A percentile compares a stretch with the other conserved stretches of the same genome.
These are phyloP conservation scores for Caenorhabditis sp. DNA, from an alignment of 2,888 invertebrate species.

Conservation along the genomic window DNA sequence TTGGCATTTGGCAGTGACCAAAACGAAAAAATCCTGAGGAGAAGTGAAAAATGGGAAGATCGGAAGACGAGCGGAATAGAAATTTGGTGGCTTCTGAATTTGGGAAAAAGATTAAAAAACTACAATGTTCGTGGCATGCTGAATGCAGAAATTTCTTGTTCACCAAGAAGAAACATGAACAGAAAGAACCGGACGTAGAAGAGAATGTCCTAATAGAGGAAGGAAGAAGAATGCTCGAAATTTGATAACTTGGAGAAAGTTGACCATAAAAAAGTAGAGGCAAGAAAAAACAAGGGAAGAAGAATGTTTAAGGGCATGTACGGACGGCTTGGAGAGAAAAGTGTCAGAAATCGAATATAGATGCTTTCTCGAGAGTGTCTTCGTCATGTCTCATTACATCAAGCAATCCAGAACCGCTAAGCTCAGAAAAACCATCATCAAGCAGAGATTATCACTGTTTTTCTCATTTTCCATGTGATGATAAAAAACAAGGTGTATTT, in stretches of 20 bases:
- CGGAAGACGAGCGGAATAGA: background rate
- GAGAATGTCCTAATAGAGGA: background rate
- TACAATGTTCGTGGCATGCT: no score
- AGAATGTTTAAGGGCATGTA: slow-evolving; percentile 20
- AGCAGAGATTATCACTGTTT: background rate
- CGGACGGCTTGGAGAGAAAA: slow-evolving; percentile 41
- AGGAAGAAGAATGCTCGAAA: slow-evolving; percentile 14
- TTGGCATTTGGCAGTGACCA: background rate
- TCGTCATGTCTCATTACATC: slow-evolving; percentile 58
- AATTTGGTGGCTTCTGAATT: background rate
- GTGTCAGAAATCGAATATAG: slow-evolving; percentile 58
- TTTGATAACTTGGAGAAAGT: slow-evolving; percentile 25
- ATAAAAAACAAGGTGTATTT: no score
- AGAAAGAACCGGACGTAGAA: background rate
- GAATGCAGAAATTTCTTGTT: no score
- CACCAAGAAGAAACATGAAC: no score
- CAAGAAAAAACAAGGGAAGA: slow-evolving; percentile 3
- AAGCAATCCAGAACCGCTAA: background rate
- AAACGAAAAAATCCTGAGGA: background rate
- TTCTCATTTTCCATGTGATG: background rate
- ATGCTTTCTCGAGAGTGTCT: slow-evolving; percentile 50
- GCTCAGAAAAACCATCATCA: background rate
- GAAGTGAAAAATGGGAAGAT: background rate
- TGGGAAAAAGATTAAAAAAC: no score
- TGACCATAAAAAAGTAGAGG: slow-evolving; percentile 7